Conservation (phyloP, 2,888 invertebrate species). For the Andrena hattorfiana region DNA sequence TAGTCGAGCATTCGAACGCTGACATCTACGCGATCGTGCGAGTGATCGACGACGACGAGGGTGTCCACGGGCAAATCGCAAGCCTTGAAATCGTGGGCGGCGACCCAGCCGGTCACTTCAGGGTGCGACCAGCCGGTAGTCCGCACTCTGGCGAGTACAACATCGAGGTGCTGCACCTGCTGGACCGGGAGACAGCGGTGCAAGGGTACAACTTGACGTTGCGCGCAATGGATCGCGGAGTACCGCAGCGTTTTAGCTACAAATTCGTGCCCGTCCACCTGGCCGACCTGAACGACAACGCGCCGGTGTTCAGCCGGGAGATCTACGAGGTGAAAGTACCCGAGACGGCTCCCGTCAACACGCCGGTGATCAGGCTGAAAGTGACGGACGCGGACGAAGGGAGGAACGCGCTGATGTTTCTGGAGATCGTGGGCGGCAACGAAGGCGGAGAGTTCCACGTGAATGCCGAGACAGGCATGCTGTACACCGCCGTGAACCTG, state of each 20-base stretch:
- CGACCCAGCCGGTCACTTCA: constrained; percentile 95
- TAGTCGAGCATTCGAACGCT: constrained; percentile 92
- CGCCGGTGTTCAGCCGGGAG: constrained; percentile 94
- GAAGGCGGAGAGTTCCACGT: constrained; percentile 95
- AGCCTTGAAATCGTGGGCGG: constrained; percentile 94
- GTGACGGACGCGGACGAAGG: constrained; percentile 95
- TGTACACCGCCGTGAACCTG: constrained; percentile 92
- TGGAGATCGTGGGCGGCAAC: constrained; percentile 96
- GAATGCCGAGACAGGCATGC: constrained; percentile 94
- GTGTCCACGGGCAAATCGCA: constrained; percentile 93
- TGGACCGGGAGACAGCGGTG: constrained; percentile 92
- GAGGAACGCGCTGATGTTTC: constrained; percentile 92
- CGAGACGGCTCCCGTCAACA: constrained; percentile 95
- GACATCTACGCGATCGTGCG: constrained; percentile 96
- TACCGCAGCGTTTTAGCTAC: constrained; percentile 91
- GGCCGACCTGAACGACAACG: constrained; percentile 93
- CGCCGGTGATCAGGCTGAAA: constrained; percentile 94
- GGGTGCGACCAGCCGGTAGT: constrained; percentile 87
- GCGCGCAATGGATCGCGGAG: constrained; percentile 93
- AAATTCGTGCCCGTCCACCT: constrained; percentile 93
- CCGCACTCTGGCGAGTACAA: constrained; percentile 89
- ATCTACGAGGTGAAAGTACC: constrained; percentile 95
- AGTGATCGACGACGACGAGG: constrained; percentile 93
- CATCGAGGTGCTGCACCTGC: constrained; percentile 91
- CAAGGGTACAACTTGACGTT: constrained; percentile 95